Evolutionary conservation across 1,140 invertebrate species (phyloP), one percentile per base, ranked within the genome.

Genomic region (Zaprionus gabonicus): DNA sequence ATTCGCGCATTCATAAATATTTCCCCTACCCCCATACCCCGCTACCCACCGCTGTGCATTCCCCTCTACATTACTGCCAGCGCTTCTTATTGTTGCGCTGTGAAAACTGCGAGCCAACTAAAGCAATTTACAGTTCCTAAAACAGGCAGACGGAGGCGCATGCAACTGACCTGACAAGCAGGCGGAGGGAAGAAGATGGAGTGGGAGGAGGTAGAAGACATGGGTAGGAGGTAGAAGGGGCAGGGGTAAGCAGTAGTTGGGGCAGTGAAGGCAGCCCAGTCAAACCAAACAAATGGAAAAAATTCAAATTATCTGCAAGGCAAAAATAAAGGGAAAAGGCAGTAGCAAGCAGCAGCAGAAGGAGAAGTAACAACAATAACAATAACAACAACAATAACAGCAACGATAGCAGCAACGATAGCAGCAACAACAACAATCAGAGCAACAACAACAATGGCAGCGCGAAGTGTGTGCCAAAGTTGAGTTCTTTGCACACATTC

Each of bases 401-500:
- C 20, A 58, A 31, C 74, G 51, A 51, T 13, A 23, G 7, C 20
- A 13, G 12, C 12, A 44, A 13, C 31, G 20, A 53, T 41, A 49
- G 2, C 23, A 49, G 2, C 23, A 23, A 25, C 5, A 67, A 59
- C 31, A 63, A 41, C n/a, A 15, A 58, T 3, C 20, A 31, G 27
- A 38, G 46, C 55, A 44, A 44, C n/a, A 46, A 17, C 23, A 28
- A 44, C 55, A 49, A 28, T 4, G 5, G n/a, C 13, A 58, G 41
- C 74, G 62, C 55, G 78, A 63, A 84, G 82, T 85, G 78, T 78
- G 83, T 74, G 81, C 78, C 78, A 81, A 88, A 88, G 81, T 88
- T 81, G 84, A 88, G 84, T 88, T 88, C 84, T 88, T 90, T 90
- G 84, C 84, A 90, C 84, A 88, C 84, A 88, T 88, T 88, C 85